phyloP scores from a whole-genome alignment of 1,140 invertebrate genomes.

The Chironomus striatipennis region DNA sequence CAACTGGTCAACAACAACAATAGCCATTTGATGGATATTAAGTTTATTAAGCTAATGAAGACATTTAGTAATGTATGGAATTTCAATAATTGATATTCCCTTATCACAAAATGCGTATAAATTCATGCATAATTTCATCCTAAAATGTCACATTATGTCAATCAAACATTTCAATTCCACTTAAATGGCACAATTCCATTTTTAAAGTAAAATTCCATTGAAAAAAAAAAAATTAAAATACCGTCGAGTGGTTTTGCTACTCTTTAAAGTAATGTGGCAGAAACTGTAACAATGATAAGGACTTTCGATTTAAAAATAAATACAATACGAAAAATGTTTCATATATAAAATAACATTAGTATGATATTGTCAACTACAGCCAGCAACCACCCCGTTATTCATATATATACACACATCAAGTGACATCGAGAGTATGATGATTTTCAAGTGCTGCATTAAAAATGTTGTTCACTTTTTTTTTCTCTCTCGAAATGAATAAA shows the following conservation, averaged over 20 bases:
- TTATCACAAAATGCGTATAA: background rate
- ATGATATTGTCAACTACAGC: background rate
- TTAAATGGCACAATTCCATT: constrained; percentile 3
- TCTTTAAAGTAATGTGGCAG: no score
- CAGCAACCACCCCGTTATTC: background rate
- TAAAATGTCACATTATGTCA: background rate
- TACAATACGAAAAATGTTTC: background rate
- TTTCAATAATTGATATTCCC: background rate
- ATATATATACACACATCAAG: background rate
- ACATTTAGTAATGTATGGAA: background rate
- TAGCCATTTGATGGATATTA: background rate
- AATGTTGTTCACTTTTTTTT: background rate
- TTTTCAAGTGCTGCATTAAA: background rate
- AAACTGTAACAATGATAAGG: constrained; percentile 1
- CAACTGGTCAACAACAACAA: background rate
- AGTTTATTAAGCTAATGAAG: constrained; percentile 13
- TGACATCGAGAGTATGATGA: background rate
- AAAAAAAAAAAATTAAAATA: no score
- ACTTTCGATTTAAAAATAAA: background rate
- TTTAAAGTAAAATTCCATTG: background rate
- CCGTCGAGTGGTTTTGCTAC: no score
- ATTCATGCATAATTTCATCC: background rate
- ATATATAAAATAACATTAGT: background rate
- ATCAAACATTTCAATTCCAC: background rate
- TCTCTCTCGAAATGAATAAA: no score